phyloP scores from a whole-genome alignment of 64 coral and sea anemone genomes.

The Montipora cactus region DNA sequence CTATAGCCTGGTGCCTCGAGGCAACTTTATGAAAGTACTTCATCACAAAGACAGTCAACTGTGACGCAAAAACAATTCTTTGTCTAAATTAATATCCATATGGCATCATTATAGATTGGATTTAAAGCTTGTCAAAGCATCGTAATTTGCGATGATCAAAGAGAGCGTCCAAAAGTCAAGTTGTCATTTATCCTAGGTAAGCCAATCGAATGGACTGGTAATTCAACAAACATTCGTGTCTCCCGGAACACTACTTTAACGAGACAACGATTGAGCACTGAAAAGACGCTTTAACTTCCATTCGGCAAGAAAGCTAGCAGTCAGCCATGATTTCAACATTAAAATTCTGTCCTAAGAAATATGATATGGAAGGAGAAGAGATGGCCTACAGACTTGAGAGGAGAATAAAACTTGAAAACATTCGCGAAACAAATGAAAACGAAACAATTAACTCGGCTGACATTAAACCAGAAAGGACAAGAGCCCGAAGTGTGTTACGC shows the following conservation, averaged over 20 bases:
- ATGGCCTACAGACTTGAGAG: background rate
- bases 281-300: background rate
- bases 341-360: background rate
- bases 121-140: too few species aligned
- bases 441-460: background rate
- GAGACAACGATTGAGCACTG: background rate
- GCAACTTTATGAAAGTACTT: too few species aligned
- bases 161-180: too few species aligned
- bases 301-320: background rate
- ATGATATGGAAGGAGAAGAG: background rate
- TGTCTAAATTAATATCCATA: too few species aligned
- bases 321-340: background rate
- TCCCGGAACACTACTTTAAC: background rate
- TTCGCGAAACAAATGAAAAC: background rate
- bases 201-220: background rate
- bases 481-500: background rate
- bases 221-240: background rate
- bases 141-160: too few species aligned
- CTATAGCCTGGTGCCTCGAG: too few species aligned
- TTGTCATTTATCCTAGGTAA: too few species aligned
- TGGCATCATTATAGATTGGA: too few species aligned
- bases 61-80: too few species aligned
- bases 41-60: too few species aligned
- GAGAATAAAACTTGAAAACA: background rate
- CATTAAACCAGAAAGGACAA: background rate